A percentile compares a stretch with the other conserved stretches of the same genome.
These are phyloP conservation scores for Pachypanchax playfairii DNA, from an alignment of 2,113 vertebrate species.

Conservation along the genomic window DNA sequence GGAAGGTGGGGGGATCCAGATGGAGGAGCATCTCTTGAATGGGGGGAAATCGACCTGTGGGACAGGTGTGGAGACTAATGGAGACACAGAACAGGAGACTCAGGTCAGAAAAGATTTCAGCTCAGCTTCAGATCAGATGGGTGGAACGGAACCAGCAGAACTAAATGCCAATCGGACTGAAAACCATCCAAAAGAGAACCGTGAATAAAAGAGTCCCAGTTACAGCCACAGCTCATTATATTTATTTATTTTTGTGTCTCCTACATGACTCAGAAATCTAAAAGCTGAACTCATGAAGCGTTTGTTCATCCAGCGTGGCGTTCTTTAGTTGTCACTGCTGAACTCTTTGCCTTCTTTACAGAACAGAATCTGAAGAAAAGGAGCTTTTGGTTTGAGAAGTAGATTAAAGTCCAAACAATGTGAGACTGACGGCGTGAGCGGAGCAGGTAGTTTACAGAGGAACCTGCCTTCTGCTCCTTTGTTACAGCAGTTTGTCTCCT, in stretches of 20 bases:
- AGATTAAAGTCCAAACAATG: not conserved
- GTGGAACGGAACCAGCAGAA: constrained; percentile 49
- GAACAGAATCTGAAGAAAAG: too few relatives aligned
- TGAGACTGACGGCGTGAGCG: not conserved
- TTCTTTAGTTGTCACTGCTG: constrained; percentile 59
- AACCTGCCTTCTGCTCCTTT: constrained; percentile 19
- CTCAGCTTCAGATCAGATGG: constrained; percentile 23
- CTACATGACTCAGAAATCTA: constrained; percentile 68
- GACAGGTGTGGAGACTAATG: constrained; percentile 51
- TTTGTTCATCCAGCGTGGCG: constrained; percentile 73
- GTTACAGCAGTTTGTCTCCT: constrained; percentile 39
- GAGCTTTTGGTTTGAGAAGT: too few relatives aligned
- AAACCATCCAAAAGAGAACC: constrained; percentile 81
- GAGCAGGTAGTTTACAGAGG: too few relatives aligned
- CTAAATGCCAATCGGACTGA: constrained; percentile 76
- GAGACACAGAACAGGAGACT: constrained; percentile 11
- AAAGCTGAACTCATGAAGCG: constrained; percentile 53
- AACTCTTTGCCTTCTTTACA: constrained; percentile 20
- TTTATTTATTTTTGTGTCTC: constrained; percentile 79
- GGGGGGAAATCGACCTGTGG: constrained; percentile 82
- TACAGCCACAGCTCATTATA: constrained; percentile 57
- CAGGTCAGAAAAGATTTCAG: constrained; percentile 21
- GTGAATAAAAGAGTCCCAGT: constrained; percentile 68
- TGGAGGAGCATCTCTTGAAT: constrained; percentile 78
- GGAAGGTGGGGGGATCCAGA: constrained; percentile 74